Conservation (phyloP, 2,113 vertebrate genomes). For the Sturnira hondurensis region DNA sequence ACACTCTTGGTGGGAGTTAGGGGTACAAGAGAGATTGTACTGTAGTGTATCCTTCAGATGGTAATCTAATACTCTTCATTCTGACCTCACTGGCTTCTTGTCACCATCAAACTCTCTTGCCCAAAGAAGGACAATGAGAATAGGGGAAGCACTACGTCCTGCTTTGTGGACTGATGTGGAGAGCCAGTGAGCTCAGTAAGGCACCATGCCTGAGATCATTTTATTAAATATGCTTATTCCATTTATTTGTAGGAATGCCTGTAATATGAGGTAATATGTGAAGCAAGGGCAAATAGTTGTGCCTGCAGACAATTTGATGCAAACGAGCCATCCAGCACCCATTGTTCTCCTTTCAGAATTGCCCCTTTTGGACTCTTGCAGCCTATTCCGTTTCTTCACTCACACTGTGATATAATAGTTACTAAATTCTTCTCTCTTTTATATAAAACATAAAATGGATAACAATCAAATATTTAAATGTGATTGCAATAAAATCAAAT, state of each 20-base stretch:
- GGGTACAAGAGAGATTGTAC: not conserved
- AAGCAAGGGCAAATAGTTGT: not conserved
- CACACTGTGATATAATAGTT: not conserved
- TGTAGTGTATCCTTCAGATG: not conserved
- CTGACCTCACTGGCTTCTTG: not conserved
- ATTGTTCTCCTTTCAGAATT: not conserved
- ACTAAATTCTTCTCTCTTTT: not conserved
- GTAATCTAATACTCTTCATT: not conserved
- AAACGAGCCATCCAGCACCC: not conserved
- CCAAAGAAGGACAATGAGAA: not conserved
- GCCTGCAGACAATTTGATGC: not conserved
- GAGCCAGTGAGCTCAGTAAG: not conserved
- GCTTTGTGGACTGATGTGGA: not conserved
- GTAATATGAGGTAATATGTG: not conserved
- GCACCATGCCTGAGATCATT: not conserved
- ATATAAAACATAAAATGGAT: not conserved
- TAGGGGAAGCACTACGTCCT: not conserved
- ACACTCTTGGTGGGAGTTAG: not conserved
- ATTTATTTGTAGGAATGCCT: not conserved
- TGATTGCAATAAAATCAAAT: conserved; percentile 13
- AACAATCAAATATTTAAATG: conserved; percentile 21
- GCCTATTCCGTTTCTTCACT: not conserved
- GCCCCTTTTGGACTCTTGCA: not conserved
- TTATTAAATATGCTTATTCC: not conserved
- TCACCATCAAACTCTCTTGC: not conserved